Conservation (phyloP, 2,113 vertebrate species). For the Rhipidura dahli region DNA sequence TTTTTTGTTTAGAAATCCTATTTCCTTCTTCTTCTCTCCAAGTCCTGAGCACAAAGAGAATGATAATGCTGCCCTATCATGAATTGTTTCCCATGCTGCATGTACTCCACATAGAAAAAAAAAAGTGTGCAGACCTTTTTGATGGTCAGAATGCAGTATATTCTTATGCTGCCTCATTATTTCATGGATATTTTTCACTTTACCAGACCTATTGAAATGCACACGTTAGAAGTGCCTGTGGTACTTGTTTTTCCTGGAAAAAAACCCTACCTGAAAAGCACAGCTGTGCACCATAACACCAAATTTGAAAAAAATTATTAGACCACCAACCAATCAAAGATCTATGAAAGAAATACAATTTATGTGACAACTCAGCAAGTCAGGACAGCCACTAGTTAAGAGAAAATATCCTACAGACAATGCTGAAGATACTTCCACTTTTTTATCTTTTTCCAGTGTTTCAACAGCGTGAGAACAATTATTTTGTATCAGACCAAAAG, state of each 20-base stretch:
- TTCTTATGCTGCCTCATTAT: constrained; percentile 6
- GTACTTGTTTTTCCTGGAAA: neutral
- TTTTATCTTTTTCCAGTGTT: neutral
- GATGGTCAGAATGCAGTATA: neutral
- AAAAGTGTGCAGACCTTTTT: neutral
- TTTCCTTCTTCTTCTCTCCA: neutral
- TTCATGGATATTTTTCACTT: neutral
- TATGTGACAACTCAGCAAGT: neutral
- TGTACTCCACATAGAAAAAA: neutral
- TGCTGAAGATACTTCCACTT: neutral
- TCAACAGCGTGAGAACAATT: neutral
- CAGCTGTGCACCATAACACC: neutral
- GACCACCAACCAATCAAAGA: neutral
- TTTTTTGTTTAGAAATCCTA: neutral
- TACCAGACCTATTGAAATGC: neutral
- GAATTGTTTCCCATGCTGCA: neutral
- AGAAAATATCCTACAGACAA: neutral
- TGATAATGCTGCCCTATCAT: neutral
- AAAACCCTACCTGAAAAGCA: neutral
- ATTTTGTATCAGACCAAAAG: neutral
- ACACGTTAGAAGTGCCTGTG: neutral
- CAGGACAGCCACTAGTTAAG: neutral
- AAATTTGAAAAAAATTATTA: neutral
- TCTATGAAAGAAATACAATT: neutral
- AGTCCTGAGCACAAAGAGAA: neutral